Evolutionary conservation across 2,888 invertebrate genomes (phyloP).

Genomic region (Brachynemurus nebulosus): DNA sequence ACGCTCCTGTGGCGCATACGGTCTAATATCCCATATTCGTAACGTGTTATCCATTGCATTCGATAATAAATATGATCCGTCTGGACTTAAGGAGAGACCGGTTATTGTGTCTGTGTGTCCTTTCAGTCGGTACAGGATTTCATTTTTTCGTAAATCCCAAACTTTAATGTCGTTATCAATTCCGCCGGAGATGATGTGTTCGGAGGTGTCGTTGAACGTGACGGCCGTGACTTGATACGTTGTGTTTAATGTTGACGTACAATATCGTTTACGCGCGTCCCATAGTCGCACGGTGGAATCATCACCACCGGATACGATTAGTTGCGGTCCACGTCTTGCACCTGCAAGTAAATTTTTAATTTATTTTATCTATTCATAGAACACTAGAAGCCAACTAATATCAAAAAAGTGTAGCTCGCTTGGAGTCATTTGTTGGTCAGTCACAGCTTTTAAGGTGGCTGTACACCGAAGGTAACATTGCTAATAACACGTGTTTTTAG

Average conservation of each 20-base stretch:
- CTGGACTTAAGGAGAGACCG: constrained; percentile 67
- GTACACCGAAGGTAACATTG: too few relatives aligned
- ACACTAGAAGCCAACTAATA: too few relatives aligned
- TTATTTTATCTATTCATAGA: too few relatives aligned
- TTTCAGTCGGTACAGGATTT: constrained; percentile 66
- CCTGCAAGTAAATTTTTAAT: too few relatives aligned
- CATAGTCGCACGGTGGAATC: constrained; percentile 85
- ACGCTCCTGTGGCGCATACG: constrained; percentile 85
- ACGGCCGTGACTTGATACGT: constrained; percentile 73
- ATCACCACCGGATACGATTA: constrained; percentile 88
- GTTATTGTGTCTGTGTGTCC: constrained; percentile 97
- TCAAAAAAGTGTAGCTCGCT: too few relatives aligned
- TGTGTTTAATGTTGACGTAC: constrained; percentile 56
- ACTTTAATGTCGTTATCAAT: constrained; percentile 96
- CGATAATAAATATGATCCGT: constrained; percentile 81
- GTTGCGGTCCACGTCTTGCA: constrained; percentile 76
- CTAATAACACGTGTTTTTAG: too few relatives aligned
- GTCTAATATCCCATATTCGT: constrained; percentile 92
- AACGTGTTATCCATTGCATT: constrained; percentile 96
- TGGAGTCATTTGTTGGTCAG: too few relatives aligned
- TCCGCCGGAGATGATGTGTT: constrained; percentile 88
- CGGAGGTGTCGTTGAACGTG: constrained; percentile 89
- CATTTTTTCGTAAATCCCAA: constrained; percentile 90
- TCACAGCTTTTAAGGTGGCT: too few relatives aligned
- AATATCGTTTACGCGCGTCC: constrained; percentile 83